These are phyloP conservation scores for Pseudococcus longispinus DNA, from an alignment of 2,888 invertebrate species.

Conservation along the genomic window DNA sequence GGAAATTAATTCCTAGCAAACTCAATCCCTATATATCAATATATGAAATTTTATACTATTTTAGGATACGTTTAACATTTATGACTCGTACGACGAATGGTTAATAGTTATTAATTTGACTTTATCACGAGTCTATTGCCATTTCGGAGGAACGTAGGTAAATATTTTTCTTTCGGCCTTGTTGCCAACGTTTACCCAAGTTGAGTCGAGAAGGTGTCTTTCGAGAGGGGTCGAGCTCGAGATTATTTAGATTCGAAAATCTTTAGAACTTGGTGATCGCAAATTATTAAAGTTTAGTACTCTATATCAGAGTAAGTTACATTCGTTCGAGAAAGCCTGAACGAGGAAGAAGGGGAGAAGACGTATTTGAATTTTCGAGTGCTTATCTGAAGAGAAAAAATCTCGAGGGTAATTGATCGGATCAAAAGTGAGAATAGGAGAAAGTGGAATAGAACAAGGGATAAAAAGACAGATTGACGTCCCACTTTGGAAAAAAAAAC, in stretches of 20 bases:
- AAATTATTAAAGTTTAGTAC: neutral
- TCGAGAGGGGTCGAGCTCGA: neutral
- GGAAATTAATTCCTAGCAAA: neutral
- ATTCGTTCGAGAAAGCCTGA: no score
- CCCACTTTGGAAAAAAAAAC: no score
- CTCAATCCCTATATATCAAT: slow-evolving; percentile 6
- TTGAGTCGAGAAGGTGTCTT: neutral
- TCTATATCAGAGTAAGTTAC: no score
- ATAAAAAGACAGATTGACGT: no score
- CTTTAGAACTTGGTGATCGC: neutral
- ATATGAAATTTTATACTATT: neutral
- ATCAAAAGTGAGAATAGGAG: no score
- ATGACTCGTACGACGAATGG: slow-evolving; percentile 15
- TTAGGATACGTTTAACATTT: slow-evolving; percentile 18
- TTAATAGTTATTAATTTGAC: slow-evolving; percentile 12
- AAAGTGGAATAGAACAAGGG: no score
- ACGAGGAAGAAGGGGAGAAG: no score
- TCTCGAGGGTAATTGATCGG: no score
- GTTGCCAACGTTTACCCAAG: neutral
- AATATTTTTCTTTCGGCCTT: slow-evolving; percentile 6
- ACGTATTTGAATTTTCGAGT: no score
- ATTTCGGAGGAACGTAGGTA: neutral
- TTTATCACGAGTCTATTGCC: neutral
- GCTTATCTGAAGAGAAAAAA: no score
- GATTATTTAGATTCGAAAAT: neutral